These are phyloP conservation scores for Glaucomys volans DNA, from an alignment of 2,113 vertebrate genomes.

Conservation along the genomic window DNA sequence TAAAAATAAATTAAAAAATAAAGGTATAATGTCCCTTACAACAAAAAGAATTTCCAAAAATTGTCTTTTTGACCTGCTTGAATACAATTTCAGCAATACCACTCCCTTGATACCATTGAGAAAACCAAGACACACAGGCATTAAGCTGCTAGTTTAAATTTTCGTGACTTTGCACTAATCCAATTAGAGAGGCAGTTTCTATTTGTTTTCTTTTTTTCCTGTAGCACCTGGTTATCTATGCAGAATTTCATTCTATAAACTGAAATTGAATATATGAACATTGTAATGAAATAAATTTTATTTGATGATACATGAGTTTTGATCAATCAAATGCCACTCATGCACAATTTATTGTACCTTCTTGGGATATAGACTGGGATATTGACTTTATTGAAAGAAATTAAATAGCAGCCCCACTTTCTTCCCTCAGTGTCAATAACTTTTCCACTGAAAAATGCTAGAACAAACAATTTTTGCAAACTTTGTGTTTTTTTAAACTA, in stretches of 20 bases:
- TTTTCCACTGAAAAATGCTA: conserved; percentile 15
- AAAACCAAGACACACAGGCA: background rate
- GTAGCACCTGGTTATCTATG: background rate
- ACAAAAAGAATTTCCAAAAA: background rate
- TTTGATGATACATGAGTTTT: background rate
- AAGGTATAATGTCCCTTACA: no score
- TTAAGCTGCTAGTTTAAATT: background rate
- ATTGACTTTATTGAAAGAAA: background rate
- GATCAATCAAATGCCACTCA: background rate
- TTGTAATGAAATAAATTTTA: conserved; percentile 26
- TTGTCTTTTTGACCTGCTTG: background rate
- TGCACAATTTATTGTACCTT: background rate
- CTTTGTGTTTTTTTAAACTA: background rate
- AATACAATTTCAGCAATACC: background rate
- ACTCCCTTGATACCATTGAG: background rate
- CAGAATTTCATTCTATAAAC: background rate
- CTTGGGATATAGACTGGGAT: background rate
- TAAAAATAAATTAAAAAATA: no score
- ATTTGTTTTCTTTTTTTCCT: background rate
- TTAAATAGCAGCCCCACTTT: background rate
- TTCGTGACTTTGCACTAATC: background rate
- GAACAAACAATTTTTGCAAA: conserved; percentile 6
- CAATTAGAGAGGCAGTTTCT: background rate
- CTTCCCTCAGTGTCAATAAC: background rate
- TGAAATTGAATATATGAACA: conserved; percentile 24